Evolutionary conservation across 2,113 vertebrate genomes (phyloP).

Genomic region (Rafetus swinhoei): DNA sequence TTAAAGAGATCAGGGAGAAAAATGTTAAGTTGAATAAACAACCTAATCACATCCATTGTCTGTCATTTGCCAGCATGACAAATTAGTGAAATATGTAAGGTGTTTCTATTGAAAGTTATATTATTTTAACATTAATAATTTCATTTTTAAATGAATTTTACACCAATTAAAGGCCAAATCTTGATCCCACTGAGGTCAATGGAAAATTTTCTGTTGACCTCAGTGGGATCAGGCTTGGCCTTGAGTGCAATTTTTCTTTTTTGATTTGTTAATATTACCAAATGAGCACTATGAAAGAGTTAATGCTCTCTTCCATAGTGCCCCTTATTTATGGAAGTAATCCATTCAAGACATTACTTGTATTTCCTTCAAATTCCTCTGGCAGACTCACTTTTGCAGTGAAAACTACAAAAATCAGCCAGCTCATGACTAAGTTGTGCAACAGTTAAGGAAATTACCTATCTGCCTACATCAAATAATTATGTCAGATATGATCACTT

Average conservation of each 20-base stretch:
- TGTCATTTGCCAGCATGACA: conserved; percentile 27
- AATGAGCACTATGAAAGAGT: neutral
- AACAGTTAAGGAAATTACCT: neutral
- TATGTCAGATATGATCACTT: too few relatives aligned
- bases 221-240: neutral
- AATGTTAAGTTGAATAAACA: conserved; percentile 14
- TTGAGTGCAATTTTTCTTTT: neutral
- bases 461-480: rapidly evolving
- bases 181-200: neutral
- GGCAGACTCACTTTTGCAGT: neutral
- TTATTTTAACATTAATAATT: neutral
- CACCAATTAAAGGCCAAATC: neutral
- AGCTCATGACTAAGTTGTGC: neutral
- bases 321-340: neutral
- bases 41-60: conserved; percentile 18
- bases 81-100: neutral
- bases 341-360: neutral
- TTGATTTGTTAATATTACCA: neutral
- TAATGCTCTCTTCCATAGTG: neutral
- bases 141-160: conserved; percentile 15
- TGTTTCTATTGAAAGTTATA: neutral
- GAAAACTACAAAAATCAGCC: neutral
- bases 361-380: rapidly evolving
- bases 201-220: neutral
- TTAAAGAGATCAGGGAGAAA: conserved; percentile 19